phyloP scores from a whole-genome alignment of 2,888 invertebrate species.

The Nasonovia ribisnigri region DNA sequence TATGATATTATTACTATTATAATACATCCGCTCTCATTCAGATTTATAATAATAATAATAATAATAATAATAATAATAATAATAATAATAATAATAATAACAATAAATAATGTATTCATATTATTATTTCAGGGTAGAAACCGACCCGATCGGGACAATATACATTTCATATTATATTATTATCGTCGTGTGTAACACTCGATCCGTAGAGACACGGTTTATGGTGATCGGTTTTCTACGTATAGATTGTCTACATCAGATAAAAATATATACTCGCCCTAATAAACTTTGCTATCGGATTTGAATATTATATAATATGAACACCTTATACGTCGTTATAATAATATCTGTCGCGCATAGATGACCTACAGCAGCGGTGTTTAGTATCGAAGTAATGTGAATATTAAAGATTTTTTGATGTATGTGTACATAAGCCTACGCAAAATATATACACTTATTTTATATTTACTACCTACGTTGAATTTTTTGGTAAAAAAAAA shows the following conservation, averaged over 20 bases:
- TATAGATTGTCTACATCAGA: not conserved
- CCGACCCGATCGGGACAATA: not conserved
- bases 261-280: not conserved
- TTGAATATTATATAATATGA: not conserved
- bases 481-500: too few relatives aligned
- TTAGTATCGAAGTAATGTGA: not conserved
- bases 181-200: not conserved
- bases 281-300: not conserved
- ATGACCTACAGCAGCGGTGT: not conserved
- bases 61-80: not conserved
- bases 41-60: not conserved
- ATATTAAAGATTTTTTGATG: not conserved
- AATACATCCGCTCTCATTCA: not conserved
- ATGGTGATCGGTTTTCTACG: not conserved
- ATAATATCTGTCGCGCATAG: not conserved
- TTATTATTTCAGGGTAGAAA: not conserved
- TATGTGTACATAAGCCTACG: not conserved
- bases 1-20: not conserved
- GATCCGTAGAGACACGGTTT: not conserved
- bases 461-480: too few relatives aligned
- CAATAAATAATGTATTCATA: not conserved
- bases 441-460: not conserved
- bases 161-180: not conserved
- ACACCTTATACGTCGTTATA: slow-evolving; percentile 14
- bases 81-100: not conserved